Evolutionary conservation across 2,888 invertebrate genomes (phyloP), one percentile per base, ranked within the genome.

Genomic region (Hypolimnas misippus): DNA sequence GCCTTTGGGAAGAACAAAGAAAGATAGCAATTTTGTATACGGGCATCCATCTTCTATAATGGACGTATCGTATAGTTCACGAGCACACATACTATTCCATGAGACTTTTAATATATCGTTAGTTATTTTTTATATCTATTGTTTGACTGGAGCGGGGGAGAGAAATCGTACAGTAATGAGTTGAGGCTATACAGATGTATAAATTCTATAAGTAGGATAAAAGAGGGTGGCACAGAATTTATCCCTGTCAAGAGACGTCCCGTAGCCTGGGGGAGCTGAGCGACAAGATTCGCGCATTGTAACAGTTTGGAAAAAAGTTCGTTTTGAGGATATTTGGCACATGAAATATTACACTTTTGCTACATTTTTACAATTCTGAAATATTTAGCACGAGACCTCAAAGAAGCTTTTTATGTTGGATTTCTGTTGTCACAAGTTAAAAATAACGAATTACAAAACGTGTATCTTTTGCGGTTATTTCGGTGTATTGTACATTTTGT

Each of bases 131-230:
- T 74, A 72, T 73, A 66, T 70, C 70, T 62, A 81, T 84, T 86
- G 84, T 87, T 81, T 79, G 78, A 69, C 66, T 67, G 75, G 73
- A 78, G 77, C 78, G 78, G 80, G 86, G 84, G 83, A 81, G 79
- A 68, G 65, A 70, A 82, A 81, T 79, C 78, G 76, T 77, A 76
- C 82, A 76, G 78, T 84, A 87, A 87, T 87, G 86, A 86, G 72
- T 70, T 70, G 70, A 78, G 80, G 77, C 78, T 70, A 73, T 76
- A 69, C 72, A 68, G 68, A 69, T 70, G 70, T 71, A 72, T 74
- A 71, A 75, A 61, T 63, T 65, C 69, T 76, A 73, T 62, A 66
- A 65, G 66, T 59, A 59, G 68, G 74, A 76, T 82, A 81, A 82
- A 76, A 70, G 74, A 82, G 86, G 85, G 85, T 82, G 81, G 79